A percentile compares a stretch with the other conserved stretches of the same genome.
Evolutionary conservation across 2,113 vertebrate species (phyloP).

Genomic region (Mungos mungo): DNA sequence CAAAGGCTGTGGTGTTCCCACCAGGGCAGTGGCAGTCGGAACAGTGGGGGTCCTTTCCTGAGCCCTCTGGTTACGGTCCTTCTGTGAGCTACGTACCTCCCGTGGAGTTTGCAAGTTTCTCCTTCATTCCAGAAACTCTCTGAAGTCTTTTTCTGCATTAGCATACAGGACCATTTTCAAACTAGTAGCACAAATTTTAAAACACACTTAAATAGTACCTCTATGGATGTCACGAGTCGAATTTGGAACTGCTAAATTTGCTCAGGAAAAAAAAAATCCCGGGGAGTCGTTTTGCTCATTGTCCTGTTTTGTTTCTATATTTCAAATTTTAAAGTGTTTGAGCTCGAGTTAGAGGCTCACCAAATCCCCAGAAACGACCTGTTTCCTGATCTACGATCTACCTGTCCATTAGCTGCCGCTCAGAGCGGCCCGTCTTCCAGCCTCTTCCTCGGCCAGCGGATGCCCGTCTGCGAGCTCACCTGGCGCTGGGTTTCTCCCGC

Average conservation of each 20-base stretch:
- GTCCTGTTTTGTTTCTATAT: background rate
- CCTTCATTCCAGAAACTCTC: background rate
- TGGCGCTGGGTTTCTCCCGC: accelerated
- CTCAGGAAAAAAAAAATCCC: background rate
- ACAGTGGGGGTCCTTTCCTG: background rate
- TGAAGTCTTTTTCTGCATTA: background rate
- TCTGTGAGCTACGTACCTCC: background rate
- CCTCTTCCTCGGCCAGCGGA: accelerated
- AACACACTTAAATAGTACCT: slow-evolving; percentile 41
- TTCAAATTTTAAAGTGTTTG: background rate
- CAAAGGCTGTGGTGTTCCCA: background rate
- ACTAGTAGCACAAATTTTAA: slow-evolving; percentile 47
- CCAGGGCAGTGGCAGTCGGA: too few relatives aligned
- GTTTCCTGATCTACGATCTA: background rate
- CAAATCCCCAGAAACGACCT: accelerated
- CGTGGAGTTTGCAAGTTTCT: background rate
- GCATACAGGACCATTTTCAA: background rate
- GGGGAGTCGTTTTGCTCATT: background rate
- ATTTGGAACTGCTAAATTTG: slow-evolving; percentile 39
- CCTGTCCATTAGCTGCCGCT: background rate
- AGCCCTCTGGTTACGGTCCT: background rate
- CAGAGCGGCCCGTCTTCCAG: accelerated
- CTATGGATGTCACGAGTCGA: background rate
- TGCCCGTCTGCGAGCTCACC: accelerated
- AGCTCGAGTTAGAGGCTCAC: background rate